Evolutionary conservation across 2,888 invertebrate genomes (phyloP).

Genomic region (Acanthoscelides obtectus): DNA sequence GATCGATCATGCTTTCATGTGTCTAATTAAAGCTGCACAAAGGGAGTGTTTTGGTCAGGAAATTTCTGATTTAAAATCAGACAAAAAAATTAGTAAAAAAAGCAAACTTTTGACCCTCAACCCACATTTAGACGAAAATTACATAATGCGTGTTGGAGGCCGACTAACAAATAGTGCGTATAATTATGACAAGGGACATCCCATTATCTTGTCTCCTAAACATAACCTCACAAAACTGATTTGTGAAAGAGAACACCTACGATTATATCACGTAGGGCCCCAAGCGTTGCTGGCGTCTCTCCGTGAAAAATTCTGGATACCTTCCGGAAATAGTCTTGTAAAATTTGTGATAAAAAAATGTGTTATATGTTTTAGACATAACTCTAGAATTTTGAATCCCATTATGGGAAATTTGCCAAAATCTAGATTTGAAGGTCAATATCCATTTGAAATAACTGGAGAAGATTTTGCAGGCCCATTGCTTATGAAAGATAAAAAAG

Average conservation of each 20-base stretch:
- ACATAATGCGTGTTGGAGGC: constrained; percentile 10
- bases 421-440: constrained; percentile 6
- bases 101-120: no score
- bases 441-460: constrained; percentile 12
- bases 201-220: constrained; percentile 14
- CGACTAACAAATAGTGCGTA: constrained; percentile 12
- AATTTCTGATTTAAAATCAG: no score
- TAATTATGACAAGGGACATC: constrained; percentile 16
- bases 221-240: constrained; percentile 15
- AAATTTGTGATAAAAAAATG: constrained; percentile 13
- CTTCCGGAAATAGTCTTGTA: constrained; percentile 15
- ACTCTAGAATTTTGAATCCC: constrained; percentile 10
- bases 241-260: constrained; percentile 13
- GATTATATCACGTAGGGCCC: constrained; percentile 19
- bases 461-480: constrained; percentile 18
- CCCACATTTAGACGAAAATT: no score
- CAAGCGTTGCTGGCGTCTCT: constrained; percentile 13
- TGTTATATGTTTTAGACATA: constrained; percentile 16
- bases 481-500: constrained; percentile 5
- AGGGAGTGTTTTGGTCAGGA: no score
- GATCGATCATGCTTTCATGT: no score
- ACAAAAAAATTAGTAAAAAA: no score
- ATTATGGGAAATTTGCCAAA: constrained; percentile 17
- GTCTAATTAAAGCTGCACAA: no score
- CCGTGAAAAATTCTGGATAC: constrained; percentile 3